Percentiles rank a stretch among this genome's conserved stretches.
Evolutionary conservation across 2,113 vertebrate genomes (phyloP).

Genomic region (Dromiciops gliroides): DNA sequence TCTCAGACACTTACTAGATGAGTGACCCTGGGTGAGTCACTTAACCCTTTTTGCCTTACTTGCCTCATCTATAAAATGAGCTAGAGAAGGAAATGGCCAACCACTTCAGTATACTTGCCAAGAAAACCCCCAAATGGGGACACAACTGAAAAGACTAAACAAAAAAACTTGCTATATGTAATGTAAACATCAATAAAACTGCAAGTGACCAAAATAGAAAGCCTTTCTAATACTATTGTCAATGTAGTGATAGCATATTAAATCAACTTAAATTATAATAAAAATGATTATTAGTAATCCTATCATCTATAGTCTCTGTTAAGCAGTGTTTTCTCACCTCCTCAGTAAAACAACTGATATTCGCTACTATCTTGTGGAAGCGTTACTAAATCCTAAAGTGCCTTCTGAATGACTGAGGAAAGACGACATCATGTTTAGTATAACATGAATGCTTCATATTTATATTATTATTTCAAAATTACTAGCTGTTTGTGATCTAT

Average conservation of each 20-base stretch:
- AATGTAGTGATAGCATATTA: neutral
- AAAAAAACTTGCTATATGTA: too few species aligned
- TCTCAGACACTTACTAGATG: too few species aligned
- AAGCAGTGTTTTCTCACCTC: neutral
- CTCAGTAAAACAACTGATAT: neutral
- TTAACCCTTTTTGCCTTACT: too few species aligned
- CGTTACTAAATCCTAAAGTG: neutral
- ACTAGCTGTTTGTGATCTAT: neutral
- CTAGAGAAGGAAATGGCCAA: too few species aligned
- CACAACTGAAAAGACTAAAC: too few species aligned
- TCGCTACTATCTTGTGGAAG: neutral
- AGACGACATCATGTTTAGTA: neutral
- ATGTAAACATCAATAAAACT: too few species aligned
- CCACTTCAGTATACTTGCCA: too few species aligned
- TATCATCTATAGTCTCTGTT: neutral
- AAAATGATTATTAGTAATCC: constrained; percentile 13
- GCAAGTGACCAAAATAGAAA: neutral
- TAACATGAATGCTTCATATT: neutral
- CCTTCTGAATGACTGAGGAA: constrained; percentile 1
- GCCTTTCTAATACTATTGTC: constrained; percentile 24
- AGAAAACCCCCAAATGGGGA: too few species aligned
- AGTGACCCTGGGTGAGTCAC: too few species aligned
- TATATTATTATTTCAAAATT: neutral
- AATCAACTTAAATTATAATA: neutral
- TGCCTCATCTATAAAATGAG: too few species aligned